Evolutionary conservation across 2,888 invertebrate species (phyloP).

Genomic region (Epinotia bilunana): DNA sequence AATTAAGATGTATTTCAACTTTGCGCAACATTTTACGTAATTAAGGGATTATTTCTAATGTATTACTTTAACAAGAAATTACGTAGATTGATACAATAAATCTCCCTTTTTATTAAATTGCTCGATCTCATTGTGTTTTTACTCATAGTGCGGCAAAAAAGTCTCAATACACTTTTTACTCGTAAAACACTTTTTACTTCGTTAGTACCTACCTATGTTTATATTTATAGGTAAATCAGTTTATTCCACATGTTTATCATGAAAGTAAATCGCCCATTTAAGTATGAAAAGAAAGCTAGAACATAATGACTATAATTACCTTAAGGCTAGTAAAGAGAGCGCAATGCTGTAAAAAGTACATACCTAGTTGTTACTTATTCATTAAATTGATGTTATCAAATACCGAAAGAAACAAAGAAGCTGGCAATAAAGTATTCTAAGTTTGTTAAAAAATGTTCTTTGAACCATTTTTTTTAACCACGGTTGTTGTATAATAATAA

Average conservation of each 20-base stretch:
- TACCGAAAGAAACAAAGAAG: neutral
- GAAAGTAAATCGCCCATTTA: conserved; percentile 14
- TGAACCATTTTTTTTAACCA: neutral
- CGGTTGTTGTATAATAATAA: neutral
- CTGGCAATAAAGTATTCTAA: neutral
- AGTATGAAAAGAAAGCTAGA: neutral
- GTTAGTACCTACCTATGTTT: neutral
- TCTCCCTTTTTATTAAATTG: neutral
- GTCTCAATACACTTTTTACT: conserved; percentile 23
- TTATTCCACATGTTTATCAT: conserved; percentile 1
- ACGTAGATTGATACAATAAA: neutral
- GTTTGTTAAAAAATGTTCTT: neutral
- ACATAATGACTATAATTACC: neutral
- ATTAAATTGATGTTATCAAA: neutral
- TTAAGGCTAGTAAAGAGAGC: neutral
- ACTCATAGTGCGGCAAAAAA: conserved; percentile 18
- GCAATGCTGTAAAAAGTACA: neutral
- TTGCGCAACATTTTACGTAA: conserved; percentile 3
- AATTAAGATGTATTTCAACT: neutral
- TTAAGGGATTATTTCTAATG: neutral
- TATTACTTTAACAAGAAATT: neutral
- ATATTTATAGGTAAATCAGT: conserved; percentile 13
- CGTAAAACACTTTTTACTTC: neutral
- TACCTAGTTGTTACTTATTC: neutral
- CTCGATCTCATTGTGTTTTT: conserved; percentile 23